A percentile compares a stretch with the other conserved stretches of the same genome.
Conservation (phyloP, 2,113 vertebrate species). For the Hepsetus odoe region DNA sequence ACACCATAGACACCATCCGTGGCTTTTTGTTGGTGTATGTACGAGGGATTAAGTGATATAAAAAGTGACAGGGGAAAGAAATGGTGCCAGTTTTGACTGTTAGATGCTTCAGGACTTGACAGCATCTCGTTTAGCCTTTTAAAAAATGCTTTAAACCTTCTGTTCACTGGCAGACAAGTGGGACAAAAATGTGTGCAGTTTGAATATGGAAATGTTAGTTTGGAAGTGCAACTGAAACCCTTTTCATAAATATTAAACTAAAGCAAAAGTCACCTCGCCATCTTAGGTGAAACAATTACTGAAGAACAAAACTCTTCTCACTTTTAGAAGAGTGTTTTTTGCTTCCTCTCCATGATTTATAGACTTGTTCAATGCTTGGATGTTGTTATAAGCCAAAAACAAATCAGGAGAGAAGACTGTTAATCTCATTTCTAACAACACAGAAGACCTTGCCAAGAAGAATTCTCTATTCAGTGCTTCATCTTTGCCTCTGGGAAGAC, state of each 20-base stretch:
- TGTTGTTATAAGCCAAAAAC: constrained; percentile 30
- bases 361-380: not conserved
- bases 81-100: not conserved
- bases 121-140: not conserved
- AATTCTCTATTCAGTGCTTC: constrained; percentile 23
- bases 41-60: constrained; percentile 2
- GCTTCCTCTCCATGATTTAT: constrained; percentile 19
- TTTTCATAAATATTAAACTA: not conserved
- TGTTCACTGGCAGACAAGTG: not conserved
- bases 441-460: constrained; percentile 22
- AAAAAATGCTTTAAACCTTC: not conserved
- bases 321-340: not conserved
- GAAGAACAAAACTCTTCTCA: not conserved
- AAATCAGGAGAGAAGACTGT: constrained; percentile 29
- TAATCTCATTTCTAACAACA: constrained; percentile 34
- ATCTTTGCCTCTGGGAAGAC: not conserved
- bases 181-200: not conserved
- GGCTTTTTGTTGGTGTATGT: constrained; percentile 10
- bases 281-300: constrained; percentile 15
- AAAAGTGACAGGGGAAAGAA: constrained; percentile 13
- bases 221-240: not conserved
- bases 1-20: constrained; percentile 1
- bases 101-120: not conserved
- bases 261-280: not conserved
- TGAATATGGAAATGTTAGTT: not conserved